These are phyloP conservation scores for Bicyclus anynana DNA, from an alignment of 1,140 invertebrate species.

Conservation along the genomic window DNA sequence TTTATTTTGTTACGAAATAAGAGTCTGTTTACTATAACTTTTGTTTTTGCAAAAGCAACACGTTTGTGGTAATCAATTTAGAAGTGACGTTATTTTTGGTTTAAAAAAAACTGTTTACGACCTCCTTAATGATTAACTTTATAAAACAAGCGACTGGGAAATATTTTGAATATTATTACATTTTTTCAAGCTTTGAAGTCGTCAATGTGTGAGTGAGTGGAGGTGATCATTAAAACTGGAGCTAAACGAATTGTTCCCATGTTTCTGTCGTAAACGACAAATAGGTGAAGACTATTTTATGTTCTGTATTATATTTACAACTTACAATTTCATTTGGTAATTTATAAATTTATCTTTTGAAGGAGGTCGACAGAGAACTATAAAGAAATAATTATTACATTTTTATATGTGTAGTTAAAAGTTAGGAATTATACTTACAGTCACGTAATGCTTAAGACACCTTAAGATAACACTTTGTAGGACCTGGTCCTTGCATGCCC, in stretches of 20 bases:
- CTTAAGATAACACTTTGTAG: no score
- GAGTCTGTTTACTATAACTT: not conserved
- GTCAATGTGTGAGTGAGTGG: not conserved
- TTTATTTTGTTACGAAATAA: not conserved
- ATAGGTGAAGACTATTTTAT: not conserved
- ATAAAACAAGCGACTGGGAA: conserved; percentile 13
- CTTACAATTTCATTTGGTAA: no score
- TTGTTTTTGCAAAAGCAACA: not conserved
- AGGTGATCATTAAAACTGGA: conserved; percentile 3
- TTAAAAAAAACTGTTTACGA: conserved; percentile 33
- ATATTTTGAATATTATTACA: not conserved
- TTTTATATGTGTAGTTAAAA: no score
- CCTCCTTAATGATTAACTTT: conserved; percentile 40
- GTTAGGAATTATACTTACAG: no score
- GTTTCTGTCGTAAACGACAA: not conserved
- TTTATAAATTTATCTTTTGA: no score
- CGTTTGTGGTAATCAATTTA: conserved; percentile 6
- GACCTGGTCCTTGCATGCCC: no score
- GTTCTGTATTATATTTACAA: no score
- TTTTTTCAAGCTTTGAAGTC: not conserved
- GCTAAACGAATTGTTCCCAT: not conserved
- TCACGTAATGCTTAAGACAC: no score
- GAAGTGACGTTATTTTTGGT: conserved; percentile 34
- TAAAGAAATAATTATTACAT: no score
- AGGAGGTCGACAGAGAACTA: no score